phyloP scores from a whole-genome alignment of 1,140 invertebrate genomes.

The Drosophila biarmipes region DNA sequence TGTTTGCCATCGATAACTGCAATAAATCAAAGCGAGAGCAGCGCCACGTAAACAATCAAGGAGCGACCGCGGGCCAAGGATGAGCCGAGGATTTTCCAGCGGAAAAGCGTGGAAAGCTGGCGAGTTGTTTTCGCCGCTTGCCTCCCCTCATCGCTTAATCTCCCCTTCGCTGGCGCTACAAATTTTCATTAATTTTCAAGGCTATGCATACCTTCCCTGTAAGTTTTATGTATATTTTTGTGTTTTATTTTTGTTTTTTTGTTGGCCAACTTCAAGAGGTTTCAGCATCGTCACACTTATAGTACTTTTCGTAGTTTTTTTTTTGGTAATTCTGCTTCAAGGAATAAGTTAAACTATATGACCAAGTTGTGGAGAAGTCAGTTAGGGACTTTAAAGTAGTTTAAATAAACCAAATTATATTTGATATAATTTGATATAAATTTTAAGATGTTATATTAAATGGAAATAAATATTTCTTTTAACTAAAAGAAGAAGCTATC shows the following conservation, averaged over 20 bases:
- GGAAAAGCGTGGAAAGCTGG: not conserved
- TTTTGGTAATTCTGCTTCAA: not conserved
- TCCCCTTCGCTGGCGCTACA: constrained; percentile 7
- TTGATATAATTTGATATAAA: too few species aligned
- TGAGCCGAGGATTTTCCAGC: constrained; percentile 7
- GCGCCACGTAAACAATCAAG: constrained; percentile 59
- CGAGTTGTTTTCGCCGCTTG: not conserved
- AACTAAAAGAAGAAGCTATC: too few species aligned
- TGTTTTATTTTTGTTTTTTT: constrained; percentile 23
- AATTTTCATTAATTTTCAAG: constrained; percentile 40
- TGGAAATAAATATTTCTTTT: too few species aligned
- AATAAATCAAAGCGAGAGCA: constrained; percentile 69
- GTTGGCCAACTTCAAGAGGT: constrained; percentile 12
- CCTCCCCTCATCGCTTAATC: not conserved
- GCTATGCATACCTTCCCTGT: constrained; percentile 16
- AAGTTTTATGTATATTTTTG: not conserved
- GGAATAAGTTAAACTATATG: not conserved
- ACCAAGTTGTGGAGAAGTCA: not conserved
- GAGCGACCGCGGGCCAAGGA: constrained; percentile 32
- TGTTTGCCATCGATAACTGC: constrained; percentile 54
- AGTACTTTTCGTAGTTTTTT: constrained; percentile 4
- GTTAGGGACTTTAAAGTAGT: not conserved
- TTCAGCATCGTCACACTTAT: constrained; percentile 16
- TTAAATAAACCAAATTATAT: too few species aligned
- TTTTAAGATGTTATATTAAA: too few species aligned